A percentile compares a stretch with the other conserved stretches of the same genome.
Conservation (phyloP, 2,797 vertebrate species). For the Phylloscopus collybita region DNA sequence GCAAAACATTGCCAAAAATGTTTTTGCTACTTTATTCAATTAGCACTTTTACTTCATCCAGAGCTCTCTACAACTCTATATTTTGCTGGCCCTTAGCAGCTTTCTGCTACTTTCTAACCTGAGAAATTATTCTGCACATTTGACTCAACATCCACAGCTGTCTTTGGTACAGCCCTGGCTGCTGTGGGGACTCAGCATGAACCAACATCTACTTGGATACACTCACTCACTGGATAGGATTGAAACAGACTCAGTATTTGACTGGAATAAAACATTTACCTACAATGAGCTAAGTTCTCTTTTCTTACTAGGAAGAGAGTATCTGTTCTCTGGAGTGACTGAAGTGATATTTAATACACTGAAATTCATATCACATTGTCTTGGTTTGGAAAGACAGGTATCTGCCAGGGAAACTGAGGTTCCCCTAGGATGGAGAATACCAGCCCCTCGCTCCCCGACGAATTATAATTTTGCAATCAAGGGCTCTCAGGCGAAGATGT, state of each 20-base stretch:
- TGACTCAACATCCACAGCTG: background rate
- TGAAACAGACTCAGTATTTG: background rate
- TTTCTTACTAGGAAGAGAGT: background rate
- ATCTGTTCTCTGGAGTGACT: background rate
- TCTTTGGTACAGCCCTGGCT: background rate
- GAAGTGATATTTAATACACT: background rate
- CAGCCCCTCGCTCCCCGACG: too few relatives aligned
- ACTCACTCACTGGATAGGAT: background rate
- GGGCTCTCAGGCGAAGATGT: too few relatives aligned
- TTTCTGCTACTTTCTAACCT: background rate
- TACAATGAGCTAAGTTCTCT: background rate
- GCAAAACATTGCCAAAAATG: background rate
- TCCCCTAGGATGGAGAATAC: too few relatives aligned
- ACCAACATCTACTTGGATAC: background rate
- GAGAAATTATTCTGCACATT: background rate
- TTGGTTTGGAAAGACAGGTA: too few relatives aligned
- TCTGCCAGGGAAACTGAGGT: too few relatives aligned
- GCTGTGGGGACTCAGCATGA: background rate
- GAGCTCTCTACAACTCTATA: background rate
- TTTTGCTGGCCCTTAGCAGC: background rate
- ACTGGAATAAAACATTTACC: background rate
- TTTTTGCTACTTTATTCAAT: background rate
- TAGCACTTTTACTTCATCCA: background rate
- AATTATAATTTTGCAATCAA: too few relatives aligned
- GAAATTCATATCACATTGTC: background rate